A percentile compares a stretch with the other conserved stretches of the same genome.
Conservation (phyloP, 2,888 invertebrate species). For the Drosophila setosimentum region DNA sequence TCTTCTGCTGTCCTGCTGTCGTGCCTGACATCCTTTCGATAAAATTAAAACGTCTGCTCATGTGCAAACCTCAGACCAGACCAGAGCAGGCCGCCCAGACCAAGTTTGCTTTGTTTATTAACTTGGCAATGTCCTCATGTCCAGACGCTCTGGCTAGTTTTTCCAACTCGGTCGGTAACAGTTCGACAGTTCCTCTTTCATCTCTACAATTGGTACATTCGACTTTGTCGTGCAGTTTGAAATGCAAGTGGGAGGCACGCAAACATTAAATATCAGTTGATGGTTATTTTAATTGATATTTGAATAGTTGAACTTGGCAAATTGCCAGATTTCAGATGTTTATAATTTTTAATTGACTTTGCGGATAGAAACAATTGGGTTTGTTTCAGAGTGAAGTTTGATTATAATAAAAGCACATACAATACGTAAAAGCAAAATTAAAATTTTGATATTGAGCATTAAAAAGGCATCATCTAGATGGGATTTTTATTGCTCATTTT, state of each 20-base stretch:
- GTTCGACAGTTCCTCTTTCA: slow-evolving; percentile 9
- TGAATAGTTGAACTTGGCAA: slow-evolving; percentile 9
- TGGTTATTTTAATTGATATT: background rate
- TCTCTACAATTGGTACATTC: slow-evolving; percentile 15
- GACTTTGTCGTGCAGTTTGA: slow-evolving; percentile 22
- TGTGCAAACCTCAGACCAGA: slow-evolving; percentile 56
- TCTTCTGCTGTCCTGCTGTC: slow-evolving; percentile 21
- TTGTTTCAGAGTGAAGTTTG: background rate
- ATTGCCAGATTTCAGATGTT: background rate
- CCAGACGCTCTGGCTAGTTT: slow-evolving; percentile 21
- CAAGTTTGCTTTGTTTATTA: slow-evolving; percentile 74
- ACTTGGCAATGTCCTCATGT: slow-evolving; percentile 47
- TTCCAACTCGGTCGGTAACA: slow-evolving; percentile 40
- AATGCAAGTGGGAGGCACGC: background rate
- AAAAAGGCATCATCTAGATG: background rate
- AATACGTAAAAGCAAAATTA: background rate
- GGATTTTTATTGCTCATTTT: background rate
- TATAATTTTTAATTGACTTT: background rate
- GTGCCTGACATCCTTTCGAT: slow-evolving; percentile 69
- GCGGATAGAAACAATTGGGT: background rate
- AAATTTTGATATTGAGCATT: background rate
- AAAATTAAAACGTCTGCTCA: slow-evolving; percentile 77
- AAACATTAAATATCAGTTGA: background rate
- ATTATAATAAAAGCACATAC: background rate
- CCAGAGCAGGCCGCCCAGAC: slow-evolving; percentile 31